A percentile compares a stretch with the other conserved stretches of the same genome.
Evolutionary conservation across 2,113 vertebrate species (phyloP).

Genomic region (Ranitomeya variabilis): DNA sequence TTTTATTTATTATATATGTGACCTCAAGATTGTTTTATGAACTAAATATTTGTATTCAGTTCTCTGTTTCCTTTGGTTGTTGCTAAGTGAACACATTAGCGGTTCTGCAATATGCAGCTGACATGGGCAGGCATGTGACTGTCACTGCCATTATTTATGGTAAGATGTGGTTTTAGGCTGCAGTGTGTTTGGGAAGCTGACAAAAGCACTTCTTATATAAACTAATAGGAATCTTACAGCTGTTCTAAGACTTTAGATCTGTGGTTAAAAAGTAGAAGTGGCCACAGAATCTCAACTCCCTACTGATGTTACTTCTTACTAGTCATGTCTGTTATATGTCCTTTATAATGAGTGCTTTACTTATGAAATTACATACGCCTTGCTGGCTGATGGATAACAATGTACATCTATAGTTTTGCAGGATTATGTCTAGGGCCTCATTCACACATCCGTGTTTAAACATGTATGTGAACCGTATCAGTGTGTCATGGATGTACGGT

Average conservation of each 20-base stretch:
- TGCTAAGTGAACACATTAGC: background rate
- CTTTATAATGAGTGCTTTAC: background rate
- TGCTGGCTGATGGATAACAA: too few relatives aligned
- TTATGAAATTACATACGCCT: background rate
- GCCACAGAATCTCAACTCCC: background rate
- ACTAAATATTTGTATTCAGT: background rate
- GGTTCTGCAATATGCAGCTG: background rate
- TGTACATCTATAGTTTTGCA: too few relatives aligned
- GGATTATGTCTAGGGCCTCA: too few relatives aligned
- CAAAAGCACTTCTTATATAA: background rate
- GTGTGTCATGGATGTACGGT: too few relatives aligned
- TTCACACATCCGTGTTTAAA: too few relatives aligned
- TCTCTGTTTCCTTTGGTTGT: background rate
- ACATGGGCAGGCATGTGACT: background rate
- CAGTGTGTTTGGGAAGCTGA: background rate
- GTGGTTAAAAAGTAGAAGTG: background rate
- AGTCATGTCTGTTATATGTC: background rate
- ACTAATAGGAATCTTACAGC: background rate
- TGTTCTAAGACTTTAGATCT: background rate
- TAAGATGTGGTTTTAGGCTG: background rate
- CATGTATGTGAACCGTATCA: too few relatives aligned
- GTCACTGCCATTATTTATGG: background rate
- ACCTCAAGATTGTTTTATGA: too few relatives aligned
- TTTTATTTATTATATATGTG: too few relatives aligned
- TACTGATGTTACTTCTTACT: background rate